Percentiles rank a stretch among this genome's conserved stretches.
phyloP scores from a whole-genome alignment of 1,140 invertebrate species.

The Drosophila suzukii region DNA sequence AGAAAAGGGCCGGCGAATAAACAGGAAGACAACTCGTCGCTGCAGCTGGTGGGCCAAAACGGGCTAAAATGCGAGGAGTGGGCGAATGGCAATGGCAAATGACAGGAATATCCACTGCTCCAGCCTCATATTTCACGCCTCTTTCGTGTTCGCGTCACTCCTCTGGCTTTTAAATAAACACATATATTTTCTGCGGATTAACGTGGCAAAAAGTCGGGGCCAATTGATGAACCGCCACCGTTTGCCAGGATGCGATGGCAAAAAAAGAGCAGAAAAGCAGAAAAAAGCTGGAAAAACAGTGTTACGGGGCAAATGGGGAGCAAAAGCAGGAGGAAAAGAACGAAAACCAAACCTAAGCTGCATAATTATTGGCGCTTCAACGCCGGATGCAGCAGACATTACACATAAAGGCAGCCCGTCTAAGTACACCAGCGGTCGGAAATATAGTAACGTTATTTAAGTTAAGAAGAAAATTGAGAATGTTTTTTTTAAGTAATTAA shows the following conservation, averaged over 20 bases:
- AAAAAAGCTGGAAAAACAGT: not conserved
- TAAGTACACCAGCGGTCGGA: not conserved
- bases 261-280: not conserved
- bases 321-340: conserved; percentile 7
- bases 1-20: conserved; percentile 38
- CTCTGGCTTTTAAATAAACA: conserved; percentile 6
- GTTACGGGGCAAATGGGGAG: not conserved
- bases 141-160: conserved; percentile 25
- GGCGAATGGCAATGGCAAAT: conserved; percentile 2
- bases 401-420: conserved; percentile 1
- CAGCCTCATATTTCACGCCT: conserved; percentile 50
- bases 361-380: conserved; percentile 78
- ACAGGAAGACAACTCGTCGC: conserved; percentile 44
- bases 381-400: conserved; percentile 60
- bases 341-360: conserved; percentile 45
- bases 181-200: conserved; percentile 24
- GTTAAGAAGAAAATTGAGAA: not conserved
- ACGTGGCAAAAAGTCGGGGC: conserved; percentile 44
- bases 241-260: conserved; percentile 1
- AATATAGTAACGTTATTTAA: not conserved
- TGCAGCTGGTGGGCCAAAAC: conserved; percentile 12
- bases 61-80: not conserved
- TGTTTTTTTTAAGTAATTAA: too few species aligned
- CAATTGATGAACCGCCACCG: conserved; percentile 42
- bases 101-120: conserved; percentile 3